These are phyloP conservation scores for Diaphora mendica DNA, from an alignment of 2,888 invertebrate species.

Conservation along the genomic window DNA sequence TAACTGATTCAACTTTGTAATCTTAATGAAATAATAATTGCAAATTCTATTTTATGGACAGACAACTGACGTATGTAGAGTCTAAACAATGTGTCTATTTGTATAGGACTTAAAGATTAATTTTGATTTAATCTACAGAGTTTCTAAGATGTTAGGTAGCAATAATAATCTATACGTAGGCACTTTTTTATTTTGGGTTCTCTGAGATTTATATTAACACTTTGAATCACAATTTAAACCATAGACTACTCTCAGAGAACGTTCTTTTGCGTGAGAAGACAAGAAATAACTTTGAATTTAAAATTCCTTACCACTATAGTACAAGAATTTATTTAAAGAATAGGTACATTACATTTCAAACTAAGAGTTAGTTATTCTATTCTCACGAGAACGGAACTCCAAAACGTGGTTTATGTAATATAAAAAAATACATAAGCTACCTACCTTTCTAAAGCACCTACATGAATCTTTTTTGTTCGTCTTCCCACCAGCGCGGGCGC, in stretches of 20 bases:
- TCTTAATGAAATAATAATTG: neutral
- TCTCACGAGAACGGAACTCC: constrained; percentile 28
- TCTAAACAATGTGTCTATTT: too few species aligned
- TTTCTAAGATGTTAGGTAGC: constrained; percentile 1
- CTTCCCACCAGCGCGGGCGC: constrained; percentile 58
- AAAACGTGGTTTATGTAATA: constrained; percentile 29
- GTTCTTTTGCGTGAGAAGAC: too few species aligned
- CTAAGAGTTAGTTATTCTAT: constrained; percentile 1
- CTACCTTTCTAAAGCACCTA: constrained; percentile 61
- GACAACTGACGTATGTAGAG: neutral
- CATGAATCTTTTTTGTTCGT: constrained; percentile 62
- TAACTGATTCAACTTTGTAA: neutral
- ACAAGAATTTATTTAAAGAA: too few species aligned
- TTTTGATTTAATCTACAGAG: neutral
- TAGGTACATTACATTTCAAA: neutral
- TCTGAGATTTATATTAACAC: neutral
- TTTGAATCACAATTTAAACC: neutral
- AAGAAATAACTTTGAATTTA: too few species aligned
- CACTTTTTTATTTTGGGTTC: neutral
- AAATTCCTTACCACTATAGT: too few species aligned
- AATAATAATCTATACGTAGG: neutral
- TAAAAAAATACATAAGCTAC: constrained; percentile 52
- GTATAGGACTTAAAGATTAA: too few species aligned
- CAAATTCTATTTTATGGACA: neutral
- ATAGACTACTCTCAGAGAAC: neutral